phyloP scores from a whole-genome alignment of 2,797 vertebrate species.

The Eupleurogrammus muticus region DNA sequence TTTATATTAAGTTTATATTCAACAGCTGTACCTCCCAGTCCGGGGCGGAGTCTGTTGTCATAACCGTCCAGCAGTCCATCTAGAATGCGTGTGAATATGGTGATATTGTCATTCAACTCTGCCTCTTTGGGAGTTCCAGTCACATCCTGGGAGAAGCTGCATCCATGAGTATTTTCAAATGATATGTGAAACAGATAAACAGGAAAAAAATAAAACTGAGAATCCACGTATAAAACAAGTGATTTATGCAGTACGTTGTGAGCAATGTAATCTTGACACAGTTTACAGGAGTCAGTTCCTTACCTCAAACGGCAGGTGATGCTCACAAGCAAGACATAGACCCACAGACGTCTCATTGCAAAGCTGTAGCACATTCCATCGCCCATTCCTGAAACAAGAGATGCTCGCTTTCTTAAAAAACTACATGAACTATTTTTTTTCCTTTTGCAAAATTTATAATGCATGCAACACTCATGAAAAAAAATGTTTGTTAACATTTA shows the following conservation, averaged over 20 bases:
- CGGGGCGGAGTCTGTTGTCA: conserved; percentile 93
- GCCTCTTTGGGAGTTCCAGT: conserved; percentile 87
- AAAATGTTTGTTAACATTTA: too few species aligned
- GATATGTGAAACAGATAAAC: too few species aligned
- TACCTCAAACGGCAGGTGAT: conserved; percentile 92
- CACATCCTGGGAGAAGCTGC: conserved; percentile 90
- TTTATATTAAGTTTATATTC: conserved; percentile 4
- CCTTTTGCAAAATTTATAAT: too few species aligned
- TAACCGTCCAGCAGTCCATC: conserved; percentile 94
- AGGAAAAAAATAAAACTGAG: too few species aligned
- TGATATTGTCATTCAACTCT: conserved; percentile 94
- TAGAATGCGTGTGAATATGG: conserved; percentile 94
- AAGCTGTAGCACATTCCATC: conserved; percentile 90
- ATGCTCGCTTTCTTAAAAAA: conserved; percentile 27
- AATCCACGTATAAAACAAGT: too few species aligned
- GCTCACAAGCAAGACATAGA: conserved; percentile 88
- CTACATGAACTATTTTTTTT: neutral
- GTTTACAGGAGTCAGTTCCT: conserved; percentile 66
- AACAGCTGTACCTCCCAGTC: conserved; percentile 88
- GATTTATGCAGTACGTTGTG: neutral
- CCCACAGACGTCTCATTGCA: conserved; percentile 90
- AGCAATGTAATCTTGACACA: neutral
- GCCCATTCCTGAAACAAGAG: conserved; percentile 90
- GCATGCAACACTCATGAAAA: too few species aligned
- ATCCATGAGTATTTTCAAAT: neutral